Conservation (phyloP, 2,888 invertebrate species). For the Hartigia nigra region DNA sequence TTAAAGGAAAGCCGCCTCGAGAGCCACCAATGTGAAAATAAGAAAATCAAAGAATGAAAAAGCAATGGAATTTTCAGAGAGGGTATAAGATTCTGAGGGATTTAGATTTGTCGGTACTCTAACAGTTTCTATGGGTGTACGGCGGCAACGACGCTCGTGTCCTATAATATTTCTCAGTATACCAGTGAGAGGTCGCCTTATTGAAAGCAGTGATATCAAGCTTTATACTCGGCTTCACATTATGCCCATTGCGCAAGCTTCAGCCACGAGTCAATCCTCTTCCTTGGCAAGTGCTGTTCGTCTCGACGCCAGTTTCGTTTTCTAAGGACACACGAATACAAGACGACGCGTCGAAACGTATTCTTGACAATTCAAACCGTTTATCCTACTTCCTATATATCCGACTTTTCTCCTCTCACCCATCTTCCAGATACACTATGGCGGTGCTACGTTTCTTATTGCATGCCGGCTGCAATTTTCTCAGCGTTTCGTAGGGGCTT, state of each 20-base stretch:
- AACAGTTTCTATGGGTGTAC: conserved; percentile 9
- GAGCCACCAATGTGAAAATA: conserved; percentile 4
- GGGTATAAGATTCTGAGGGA: conserved; percentile 21
- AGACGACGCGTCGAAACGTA: background rate
- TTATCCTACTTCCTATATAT: background rate
- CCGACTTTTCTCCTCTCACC: background rate
- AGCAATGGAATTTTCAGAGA: conserved; percentile 28
- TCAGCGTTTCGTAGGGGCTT: background rate
- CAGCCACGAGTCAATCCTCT: background rate
- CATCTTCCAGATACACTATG: background rate
- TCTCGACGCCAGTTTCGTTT: background rate
- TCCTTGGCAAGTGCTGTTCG: background rate
- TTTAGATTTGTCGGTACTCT: conserved; percentile 20
- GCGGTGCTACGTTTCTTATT: background rate
- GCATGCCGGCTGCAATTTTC: background rate
- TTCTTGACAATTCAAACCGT: background rate
- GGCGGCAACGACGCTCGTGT: background rate
- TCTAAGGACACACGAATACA: background rate
- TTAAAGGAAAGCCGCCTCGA: conserved; percentile 25
- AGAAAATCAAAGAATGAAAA: conserved; percentile 4
- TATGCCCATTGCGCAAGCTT: background rate
- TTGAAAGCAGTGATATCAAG: conserved; percentile 28
- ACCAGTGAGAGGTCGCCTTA: conserved; percentile 28
- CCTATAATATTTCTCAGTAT: background rate
- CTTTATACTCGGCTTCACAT: conserved; percentile 17